These are phyloP conservation scores for Saturnia japonica DNA, from an alignment of 2,888 invertebrate species.

Conservation along the genomic window DNA sequence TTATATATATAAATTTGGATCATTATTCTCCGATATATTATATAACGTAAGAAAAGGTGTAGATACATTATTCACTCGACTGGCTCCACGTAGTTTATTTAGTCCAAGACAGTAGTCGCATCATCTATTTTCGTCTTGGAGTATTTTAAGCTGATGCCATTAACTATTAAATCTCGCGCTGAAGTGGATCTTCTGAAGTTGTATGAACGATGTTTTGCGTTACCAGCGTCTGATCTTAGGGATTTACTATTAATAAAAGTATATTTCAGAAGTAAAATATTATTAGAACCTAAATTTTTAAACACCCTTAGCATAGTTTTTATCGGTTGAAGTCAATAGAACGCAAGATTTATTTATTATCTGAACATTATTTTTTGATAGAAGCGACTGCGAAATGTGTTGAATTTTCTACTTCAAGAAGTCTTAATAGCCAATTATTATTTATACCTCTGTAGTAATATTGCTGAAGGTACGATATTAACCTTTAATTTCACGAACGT, in stretches of 20 bases:
- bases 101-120: conserved; percentile 11
- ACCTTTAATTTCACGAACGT: too few species aligned
- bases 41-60: background rate
- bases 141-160: conserved; percentile 1
- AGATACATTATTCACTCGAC: background rate
- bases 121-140: conserved; percentile 4
- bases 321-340: background rate
- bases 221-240: background rate
- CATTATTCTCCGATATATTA: too few species aligned
- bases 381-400: too few species aligned
- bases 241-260: background rate
- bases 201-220: background rate
- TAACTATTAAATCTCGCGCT: conserved; percentile 3
- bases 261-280: too few species aligned
- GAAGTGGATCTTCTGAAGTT: conserved; percentile 11
- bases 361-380: too few species aligned
- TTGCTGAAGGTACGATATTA: too few species aligned
- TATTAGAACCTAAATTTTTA: too few species aligned
- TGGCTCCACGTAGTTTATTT: background rate
- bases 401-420: too few species aligned
- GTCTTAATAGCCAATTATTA: too few species aligned
- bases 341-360: background rate
- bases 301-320: background rate
- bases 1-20: too few species aligned
- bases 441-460: too few species aligned